phyloP scores from a whole-genome alignment of 2,113 vertebrate species.

The Vulpes vulpes region DNA sequence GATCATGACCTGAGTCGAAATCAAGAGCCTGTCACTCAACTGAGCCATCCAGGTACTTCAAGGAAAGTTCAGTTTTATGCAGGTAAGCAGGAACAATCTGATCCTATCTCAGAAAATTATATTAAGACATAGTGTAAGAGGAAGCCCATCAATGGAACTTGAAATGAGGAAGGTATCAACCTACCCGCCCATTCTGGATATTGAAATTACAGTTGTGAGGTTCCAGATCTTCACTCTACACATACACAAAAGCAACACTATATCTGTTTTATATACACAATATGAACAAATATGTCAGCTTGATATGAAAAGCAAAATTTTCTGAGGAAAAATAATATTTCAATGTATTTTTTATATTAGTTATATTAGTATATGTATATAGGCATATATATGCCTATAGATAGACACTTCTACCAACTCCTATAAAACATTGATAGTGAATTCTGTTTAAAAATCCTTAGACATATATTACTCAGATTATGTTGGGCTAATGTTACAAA shows the following conservation, averaged over 20 bases:
- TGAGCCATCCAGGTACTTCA: neutral
- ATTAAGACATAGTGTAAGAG: neutral
- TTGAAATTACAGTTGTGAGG: neutral
- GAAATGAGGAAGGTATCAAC: neutral
- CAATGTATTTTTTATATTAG: neutral
- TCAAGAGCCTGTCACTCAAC: neutral
- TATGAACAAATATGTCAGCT: neutral
- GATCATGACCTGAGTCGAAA: neutral
- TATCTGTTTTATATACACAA: neutral
- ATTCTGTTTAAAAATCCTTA: neutral
- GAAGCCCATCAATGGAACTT: neutral
- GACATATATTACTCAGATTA: neutral
- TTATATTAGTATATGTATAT: neutral
- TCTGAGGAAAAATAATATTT: neutral
- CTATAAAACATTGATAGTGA: neutral
- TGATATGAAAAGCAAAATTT: neutral
- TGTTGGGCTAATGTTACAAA: neutral
- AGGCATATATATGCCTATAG: neutral
- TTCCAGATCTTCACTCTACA: neutral
- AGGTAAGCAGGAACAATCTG: neutral
- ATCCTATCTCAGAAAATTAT: neutral
- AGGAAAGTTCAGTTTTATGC: neutral
- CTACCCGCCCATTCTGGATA: neutral
- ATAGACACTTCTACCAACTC: neutral
- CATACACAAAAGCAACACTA: conserved; percentile 34